These are phyloP conservation scores for Melanotus villosus DNA, from an alignment of 2,888 invertebrate species.

Conservation along the genomic window DNA sequence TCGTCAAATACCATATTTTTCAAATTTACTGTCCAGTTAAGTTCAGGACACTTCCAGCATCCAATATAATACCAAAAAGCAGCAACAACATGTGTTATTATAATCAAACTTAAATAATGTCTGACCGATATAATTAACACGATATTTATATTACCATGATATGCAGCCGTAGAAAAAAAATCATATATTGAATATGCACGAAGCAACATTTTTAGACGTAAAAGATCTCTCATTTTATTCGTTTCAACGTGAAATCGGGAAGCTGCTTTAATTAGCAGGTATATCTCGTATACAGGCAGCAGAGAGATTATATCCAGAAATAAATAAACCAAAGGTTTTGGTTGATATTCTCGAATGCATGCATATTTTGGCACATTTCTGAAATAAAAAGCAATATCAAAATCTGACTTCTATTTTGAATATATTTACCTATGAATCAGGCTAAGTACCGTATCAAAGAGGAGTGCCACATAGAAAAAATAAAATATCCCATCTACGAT, in stretches of 20 bases:
- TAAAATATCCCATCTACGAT: slow-evolving; percentile 23
- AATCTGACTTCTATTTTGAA: neutral
- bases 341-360: slow-evolving; percentile 35
- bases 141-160: slow-evolving; percentile 38
- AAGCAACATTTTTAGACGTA: slow-evolving; percentile 16
- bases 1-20: slow-evolving; percentile 18
- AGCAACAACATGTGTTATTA: slow-evolving; percentile 38
- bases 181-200: slow-evolving; percentile 31
- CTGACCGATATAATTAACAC: slow-evolving; percentile 24
- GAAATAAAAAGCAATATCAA: neutral
- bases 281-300: slow-evolving; percentile 47
- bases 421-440: slow-evolving; percentile 42
- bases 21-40: slow-evolving; percentile 44
- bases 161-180: slow-evolving; percentile 29
- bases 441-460: slow-evolving; percentile 36
- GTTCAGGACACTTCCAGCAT: slow-evolving; percentile 26
- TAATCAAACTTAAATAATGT: slow-evolving; percentile 38
- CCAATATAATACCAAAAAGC: slow-evolving; percentile 41
- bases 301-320: slow-evolving; percentile 39
- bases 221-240: slow-evolving; percentile 18
- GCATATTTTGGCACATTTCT: slow-evolving; percentile 33
- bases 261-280: slow-evolving; percentile 35
- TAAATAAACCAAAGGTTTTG: slow-evolving; percentile 29
- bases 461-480: slow-evolving; percentile 28
- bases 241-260: slow-evolving; percentile 19